A percentile compares a stretch with the other conserved stretches of the same genome.
phyloP scores from a whole-genome alignment of 2,113 vertebrate genomes.

The Scatophagus argus region DNA sequence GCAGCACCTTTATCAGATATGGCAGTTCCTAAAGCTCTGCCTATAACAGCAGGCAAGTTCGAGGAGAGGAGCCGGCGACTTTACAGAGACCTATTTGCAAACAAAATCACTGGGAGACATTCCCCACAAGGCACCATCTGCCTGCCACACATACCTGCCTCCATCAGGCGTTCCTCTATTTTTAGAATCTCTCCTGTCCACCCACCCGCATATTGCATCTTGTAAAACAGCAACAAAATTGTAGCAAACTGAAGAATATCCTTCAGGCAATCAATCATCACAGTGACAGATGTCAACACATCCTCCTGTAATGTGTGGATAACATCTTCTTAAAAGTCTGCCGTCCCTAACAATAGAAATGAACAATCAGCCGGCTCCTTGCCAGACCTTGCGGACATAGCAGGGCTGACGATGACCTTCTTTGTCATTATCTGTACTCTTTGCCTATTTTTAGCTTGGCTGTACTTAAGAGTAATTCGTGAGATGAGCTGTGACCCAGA shows the following conservation, averaged over 20 bases:
- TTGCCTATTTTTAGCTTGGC: constrained; percentile 59
- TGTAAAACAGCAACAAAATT: constrained; percentile 70
- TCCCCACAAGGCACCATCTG: constrained; percentile 82
- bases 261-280: constrained; percentile 66
- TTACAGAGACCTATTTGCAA: constrained; percentile 82
- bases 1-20: constrained; percentile 80
- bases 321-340: constrained; percentile 57
- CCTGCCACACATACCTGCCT: constrained; percentile 78
- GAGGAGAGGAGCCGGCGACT: constrained; percentile 69
- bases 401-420: constrained; percentile 54
- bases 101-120: constrained; percentile 82
- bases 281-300: constrained; percentile 66
- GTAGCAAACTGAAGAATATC: constrained; percentile 62
- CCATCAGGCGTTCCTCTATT: constrained; percentile 73
- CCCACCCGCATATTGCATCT: constrained; percentile 65
- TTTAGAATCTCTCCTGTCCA: constrained; percentile 65
- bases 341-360: constrained; percentile 47
- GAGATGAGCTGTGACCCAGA: constrained; percentile 27
- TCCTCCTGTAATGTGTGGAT: constrained; percentile 57
- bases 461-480: constrained; percentile 15
- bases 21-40: constrained; percentile 78
- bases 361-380: constrained; percentile 52
- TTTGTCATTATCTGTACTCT: constrained; percentile 63
- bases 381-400: constrained; percentile 49
- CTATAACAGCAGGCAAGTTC: constrained; percentile 68